These are phyloP conservation scores for Alces alces DNA, from an alignment of 2,113 vertebrate species.

Conservation along the genomic window DNA sequence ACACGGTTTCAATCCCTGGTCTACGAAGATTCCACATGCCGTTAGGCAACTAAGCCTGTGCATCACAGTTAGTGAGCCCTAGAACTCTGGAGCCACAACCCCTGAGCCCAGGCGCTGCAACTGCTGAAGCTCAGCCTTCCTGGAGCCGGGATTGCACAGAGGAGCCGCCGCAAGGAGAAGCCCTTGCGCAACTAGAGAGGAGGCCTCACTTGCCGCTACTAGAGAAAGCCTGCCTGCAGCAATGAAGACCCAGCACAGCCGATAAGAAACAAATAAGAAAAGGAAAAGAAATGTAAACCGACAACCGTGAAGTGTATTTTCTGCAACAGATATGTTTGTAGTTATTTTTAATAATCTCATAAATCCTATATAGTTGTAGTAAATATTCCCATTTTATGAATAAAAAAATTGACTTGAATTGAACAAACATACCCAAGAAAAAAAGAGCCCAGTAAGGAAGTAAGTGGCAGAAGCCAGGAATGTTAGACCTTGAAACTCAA, in stretches of 20 bases:
- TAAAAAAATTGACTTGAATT: neutral
- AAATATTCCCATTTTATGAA: neutral
- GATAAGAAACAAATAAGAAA: neutral
- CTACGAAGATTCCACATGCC: neutral
- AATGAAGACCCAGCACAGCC: neutral
- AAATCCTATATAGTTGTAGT: neutral
- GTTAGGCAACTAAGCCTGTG: neutral
- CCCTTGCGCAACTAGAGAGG: neutral
- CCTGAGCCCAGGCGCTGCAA: neutral
- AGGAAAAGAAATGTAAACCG: neutral
- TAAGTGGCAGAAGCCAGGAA: neutral
- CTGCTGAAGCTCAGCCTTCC: neutral
- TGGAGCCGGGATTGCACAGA: neutral
- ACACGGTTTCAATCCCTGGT: neutral
- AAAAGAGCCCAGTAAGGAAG: neutral
- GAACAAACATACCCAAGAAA: neutral
- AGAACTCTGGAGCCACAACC: neutral
- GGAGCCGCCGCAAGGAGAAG: neutral
- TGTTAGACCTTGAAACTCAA: neutral
- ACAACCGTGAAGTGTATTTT: neutral
- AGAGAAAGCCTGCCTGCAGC: neutral
- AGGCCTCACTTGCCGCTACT: neutral
- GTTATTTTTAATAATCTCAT: neutral
- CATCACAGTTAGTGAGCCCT: neutral
- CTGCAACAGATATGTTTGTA: neutral